phyloP scores from a whole-genome alignment of 2,797 vertebrate species.

The Muraenolepis orangiensis region DNA sequence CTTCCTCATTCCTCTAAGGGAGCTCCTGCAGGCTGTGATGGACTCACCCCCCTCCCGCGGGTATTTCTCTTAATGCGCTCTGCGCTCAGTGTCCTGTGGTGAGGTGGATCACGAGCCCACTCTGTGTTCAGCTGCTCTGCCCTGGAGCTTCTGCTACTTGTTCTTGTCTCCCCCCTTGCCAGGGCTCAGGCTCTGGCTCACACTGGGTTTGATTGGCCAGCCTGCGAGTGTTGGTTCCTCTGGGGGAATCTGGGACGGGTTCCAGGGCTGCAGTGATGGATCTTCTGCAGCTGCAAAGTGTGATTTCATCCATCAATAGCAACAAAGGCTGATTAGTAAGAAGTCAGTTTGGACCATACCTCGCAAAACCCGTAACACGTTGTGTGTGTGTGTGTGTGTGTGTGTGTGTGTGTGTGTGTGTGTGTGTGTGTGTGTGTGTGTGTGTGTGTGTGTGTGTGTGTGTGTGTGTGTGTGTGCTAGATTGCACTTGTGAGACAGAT shows the following conservation, averaged over 20 bases:
- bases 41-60: constrained; percentile 39
- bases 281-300: neutral
- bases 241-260: neutral
- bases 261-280: neutral
- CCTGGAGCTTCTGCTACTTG: constrained; percentile 6
- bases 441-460: no score
- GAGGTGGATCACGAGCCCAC: constrained; percentile 45
- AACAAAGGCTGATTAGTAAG: neutral
- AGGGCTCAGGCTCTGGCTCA: constrained; percentile 8
- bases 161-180: neutral
- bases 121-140: constrained; percentile 29
- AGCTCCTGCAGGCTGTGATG: constrained; percentile 48
- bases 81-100: constrained; percentile 27
- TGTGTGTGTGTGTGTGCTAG: neutral
- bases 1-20: constrained; percentile 25
- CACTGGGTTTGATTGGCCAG: constrained; percentile 15
- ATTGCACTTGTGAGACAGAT: neutral
- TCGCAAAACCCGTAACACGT: neutral
- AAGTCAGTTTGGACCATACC: neutral
- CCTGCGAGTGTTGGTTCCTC: neutral
- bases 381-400: neutral
- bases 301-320: neutral
- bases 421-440: neutral
- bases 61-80: constrained; percentile 37
- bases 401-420: neutral